Evolutionary conservation across 2,113 vertebrate species (phyloP), one percentile per base, ranked within the genome.

Genomic region (Trematocara macrostoma): DNA sequence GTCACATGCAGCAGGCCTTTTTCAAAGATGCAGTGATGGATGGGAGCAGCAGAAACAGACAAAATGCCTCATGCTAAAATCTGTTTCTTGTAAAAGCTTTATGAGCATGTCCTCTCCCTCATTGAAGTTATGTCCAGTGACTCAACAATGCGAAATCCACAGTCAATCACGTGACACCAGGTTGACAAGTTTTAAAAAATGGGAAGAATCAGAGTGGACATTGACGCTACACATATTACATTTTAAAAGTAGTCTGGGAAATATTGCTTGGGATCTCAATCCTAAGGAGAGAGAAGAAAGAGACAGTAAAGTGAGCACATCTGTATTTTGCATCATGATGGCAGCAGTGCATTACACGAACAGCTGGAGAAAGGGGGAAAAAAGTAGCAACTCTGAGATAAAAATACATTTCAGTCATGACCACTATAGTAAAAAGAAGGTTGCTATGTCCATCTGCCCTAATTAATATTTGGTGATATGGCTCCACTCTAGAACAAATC

Each of bases 31-130:
- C 7, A 2, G 29, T 85, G 81, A 91, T 61, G 61, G 83, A 88
- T 87, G 49, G 35, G 69, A 86, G 78, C 20, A 38, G 47, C 79
- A 83, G 10, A 85, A 81, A 82, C 3, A 71, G 71, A 89, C 57
- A 53, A 69, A 88, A 85, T 15, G 47, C 78, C 20, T 90, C 67
- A 88, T 40, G 47, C 40, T 20, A 67, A 38, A 79, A 82, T 85
- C 84, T 87, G 79, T 84, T 81, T 83, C 85, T 80, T 42, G 81
- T 87, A 88, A 93, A 92, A 69, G 5, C 79, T 92, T 85, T 86
- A 88, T 26, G 40, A 88, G 83, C 9, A 6, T 84, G 64, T 90
- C 87, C 83, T 91, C 83, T 86, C 53, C 84, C 78, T 67, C 52
- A 53, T 18, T 84, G 82, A 91, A 86, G 49, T 89, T 81, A 79